Percentiles rank a stretch among this genome's conserved stretches.
Evolutionary conservation across 2,797 vertebrate genomes (phyloP).

Genomic region (Trachops cirrhosus): DNA sequence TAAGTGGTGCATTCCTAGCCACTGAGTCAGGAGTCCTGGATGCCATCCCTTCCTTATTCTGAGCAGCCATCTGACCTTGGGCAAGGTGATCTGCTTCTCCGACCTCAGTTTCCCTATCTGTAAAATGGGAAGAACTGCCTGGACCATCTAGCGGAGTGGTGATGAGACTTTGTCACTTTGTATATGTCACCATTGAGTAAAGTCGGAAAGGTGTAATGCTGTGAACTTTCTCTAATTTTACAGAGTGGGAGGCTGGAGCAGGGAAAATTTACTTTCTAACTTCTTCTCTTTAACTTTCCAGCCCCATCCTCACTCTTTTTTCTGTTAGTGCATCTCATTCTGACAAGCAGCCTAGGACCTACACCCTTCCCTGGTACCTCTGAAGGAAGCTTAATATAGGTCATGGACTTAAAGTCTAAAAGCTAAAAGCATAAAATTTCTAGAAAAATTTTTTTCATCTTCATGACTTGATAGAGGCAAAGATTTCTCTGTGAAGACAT

Average conservation of each 20-base stretch:
- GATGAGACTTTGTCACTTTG: background rate
- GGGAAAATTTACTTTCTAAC: background rate
- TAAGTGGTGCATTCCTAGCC: no score
- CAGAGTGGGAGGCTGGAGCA: accelerated
- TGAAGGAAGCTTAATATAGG: background rate
- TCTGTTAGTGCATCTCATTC: background rate
- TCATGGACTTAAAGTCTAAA: background rate
- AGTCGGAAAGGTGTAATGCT: background rate
- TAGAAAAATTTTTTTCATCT: background rate
- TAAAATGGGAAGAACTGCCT: background rate
- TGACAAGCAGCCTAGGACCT: background rate
- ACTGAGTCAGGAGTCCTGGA: background rate
- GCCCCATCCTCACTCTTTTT: background rate
- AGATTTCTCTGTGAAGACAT: background rate
- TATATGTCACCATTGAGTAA: background rate
- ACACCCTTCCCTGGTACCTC: background rate
- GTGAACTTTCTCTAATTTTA: background rate
- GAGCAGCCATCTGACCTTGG: background rate
- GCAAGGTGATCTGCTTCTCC: background rate
- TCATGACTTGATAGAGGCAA: background rate
- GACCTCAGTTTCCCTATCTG: background rate
- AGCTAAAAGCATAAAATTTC: background rate
- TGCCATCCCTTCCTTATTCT: background rate
- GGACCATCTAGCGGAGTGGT: background rate
- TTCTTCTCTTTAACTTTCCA: background rate